Evolutionary conservation across 1,140 invertebrate genomes (phyloP).

Genomic region (Achatina immaculata): DNA sequence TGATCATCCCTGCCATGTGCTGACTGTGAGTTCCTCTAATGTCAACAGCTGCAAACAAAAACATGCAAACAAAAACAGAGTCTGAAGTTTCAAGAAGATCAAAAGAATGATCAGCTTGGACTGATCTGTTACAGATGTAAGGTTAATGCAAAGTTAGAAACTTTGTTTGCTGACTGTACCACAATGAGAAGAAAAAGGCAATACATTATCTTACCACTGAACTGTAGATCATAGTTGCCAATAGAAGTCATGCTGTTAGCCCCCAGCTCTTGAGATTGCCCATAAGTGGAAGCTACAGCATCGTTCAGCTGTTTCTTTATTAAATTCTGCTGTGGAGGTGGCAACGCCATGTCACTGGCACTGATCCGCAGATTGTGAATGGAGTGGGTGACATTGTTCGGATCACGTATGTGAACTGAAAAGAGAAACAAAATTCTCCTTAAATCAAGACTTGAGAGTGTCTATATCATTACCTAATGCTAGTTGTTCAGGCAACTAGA

Average conservation of each 20-base stretch:
- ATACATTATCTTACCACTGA: slow-evolving; percentile 59
- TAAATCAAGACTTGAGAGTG: neutral
- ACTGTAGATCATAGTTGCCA: slow-evolving; percentile 67
- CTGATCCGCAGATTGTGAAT: slow-evolving; percentile 85
- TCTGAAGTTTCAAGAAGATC: too few relatives aligned
- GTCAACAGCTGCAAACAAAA: too few relatives aligned
- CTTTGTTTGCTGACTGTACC: too few relatives aligned
- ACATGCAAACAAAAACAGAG: too few relatives aligned
- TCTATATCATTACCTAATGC: neutral
- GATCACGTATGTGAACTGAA: slow-evolving; percentile 82
- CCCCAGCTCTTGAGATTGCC: slow-evolving; percentile 74
- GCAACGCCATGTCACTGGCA: slow-evolving; percentile 84
- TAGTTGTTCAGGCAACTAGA: neutral
- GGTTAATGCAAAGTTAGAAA: too few relatives aligned
- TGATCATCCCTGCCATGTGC: too few relatives aligned
- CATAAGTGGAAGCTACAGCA: slow-evolving; percentile 80
- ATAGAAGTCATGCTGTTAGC: slow-evolving; percentile 61
- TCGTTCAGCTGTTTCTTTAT: slow-evolving; percentile 89
- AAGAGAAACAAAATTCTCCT: slow-evolving; percentile 6
- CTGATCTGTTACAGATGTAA: too few relatives aligned
- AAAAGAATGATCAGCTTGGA: too few relatives aligned
- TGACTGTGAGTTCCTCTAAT: too few relatives aligned
- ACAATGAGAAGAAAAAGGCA: too few relatives aligned
- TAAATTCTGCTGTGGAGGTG: slow-evolving; percentile 83
- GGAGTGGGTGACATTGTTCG: slow-evolving; percentile 79